These are phyloP conservation scores for Resseliella maxima DNA, from an alignment of 2,888 invertebrate genomes.

Conservation along the genomic window DNA sequence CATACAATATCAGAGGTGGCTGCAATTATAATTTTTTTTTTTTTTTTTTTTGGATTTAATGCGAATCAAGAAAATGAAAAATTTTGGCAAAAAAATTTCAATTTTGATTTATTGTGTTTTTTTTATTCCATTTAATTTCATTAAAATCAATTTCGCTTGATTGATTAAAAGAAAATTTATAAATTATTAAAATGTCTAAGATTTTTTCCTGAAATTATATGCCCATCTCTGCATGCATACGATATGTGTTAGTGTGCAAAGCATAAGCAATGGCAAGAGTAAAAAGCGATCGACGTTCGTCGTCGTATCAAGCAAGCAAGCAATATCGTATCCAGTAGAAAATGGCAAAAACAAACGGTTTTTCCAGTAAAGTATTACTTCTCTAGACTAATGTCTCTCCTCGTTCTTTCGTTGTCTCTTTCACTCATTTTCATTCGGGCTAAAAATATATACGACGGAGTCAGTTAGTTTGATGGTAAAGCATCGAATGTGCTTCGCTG, in stretches of 20 bases:
- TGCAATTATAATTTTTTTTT: background rate
- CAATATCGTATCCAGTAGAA: constrained; percentile 20
- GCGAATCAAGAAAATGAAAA: too few species aligned
- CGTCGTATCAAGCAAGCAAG: constrained; percentile 43
- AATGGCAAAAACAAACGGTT: constrained; percentile 14
- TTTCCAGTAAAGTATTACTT: constrained; percentile 40
- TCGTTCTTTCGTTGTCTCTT: constrained; percentile 51
- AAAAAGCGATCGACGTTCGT: constrained; percentile 40
- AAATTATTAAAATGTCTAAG: too few species aligned
- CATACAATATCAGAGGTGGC: constrained; percentile 7
- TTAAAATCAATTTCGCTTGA: too few species aligned
- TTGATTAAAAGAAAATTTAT: too few species aligned
- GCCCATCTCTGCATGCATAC: constrained; percentile 36
- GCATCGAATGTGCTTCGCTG: constrained; percentile 9
- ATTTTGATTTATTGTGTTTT: too few species aligned
- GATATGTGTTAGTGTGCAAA: constrained; percentile 23
- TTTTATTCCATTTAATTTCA: too few species aligned
- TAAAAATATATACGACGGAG: constrained; percentile 13
- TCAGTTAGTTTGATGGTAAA: constrained; percentile 18
- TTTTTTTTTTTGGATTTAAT: background rate
- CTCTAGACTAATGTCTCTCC: constrained; percentile 50
- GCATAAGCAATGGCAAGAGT: constrained; percentile 6
- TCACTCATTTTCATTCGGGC: background rate
- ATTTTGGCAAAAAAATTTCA: too few species aligned
- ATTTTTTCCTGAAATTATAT: background rate